Percentiles rank a stretch among this genome's conserved stretches.
phyloP scores from a whole-genome alignment of 2,888 invertebrate species.

The Pachycephus smyrnensis region DNA sequence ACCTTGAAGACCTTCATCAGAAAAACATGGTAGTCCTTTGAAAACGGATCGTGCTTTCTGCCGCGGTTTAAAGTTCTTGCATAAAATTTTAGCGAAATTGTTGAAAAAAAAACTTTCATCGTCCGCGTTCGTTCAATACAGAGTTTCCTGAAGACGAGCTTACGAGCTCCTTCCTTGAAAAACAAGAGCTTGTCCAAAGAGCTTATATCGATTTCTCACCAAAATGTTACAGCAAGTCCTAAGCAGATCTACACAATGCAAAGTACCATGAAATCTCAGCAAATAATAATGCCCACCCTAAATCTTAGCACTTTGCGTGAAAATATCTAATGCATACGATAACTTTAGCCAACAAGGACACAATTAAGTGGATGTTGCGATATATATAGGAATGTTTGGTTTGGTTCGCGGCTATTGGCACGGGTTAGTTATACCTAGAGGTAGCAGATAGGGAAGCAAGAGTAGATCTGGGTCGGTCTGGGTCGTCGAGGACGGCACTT shows the following conservation, averaged over 20 bases:
- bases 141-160: not conserved
- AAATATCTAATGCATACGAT: not conserved
- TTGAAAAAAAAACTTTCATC: not conserved
- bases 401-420: not conserved
- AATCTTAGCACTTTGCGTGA: too few relatives aligned
- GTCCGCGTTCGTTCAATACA: too few relatives aligned
- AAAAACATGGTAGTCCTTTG: not conserved
- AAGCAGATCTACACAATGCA: not conserved
- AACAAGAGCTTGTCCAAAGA: not conserved
- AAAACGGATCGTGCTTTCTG: not conserved
- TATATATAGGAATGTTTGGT: not conserved
- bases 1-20: not conserved
- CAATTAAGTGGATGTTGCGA: not conserved
- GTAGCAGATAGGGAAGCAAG: slow-evolving; percentile 11
- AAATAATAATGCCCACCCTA: not conserved
- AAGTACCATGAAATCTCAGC: not conserved
- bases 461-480: slow-evolving; percentile 37
- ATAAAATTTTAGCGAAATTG: not conserved
- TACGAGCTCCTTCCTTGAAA: not conserved
- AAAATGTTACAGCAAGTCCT: not conserved
- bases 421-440: slow-evolving; percentile 1
- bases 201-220: not conserved
- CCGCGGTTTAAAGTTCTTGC: not conserved
- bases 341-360: not conserved
- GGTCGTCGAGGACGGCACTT: slow-evolving; percentile 26